These are phyloP conservation scores for Drosophila funebris DNA, from an alignment of 1,140 invertebrate species.

Conservation along the genomic window DNA sequence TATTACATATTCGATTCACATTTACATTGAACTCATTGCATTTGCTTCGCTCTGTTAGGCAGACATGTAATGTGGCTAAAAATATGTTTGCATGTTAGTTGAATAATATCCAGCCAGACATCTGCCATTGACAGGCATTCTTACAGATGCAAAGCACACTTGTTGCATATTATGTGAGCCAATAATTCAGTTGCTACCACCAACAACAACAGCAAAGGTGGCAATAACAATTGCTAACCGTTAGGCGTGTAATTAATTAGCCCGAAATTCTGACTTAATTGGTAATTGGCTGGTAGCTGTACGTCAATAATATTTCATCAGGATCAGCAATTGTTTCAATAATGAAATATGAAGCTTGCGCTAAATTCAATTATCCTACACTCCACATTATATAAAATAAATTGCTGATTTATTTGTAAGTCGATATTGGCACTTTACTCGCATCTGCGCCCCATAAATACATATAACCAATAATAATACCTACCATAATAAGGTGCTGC, in stretches of 20 bases:
- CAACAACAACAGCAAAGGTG: background rate
- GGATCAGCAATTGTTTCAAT: constrained; percentile 30
- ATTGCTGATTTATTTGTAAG: constrained; percentile 53
- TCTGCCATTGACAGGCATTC: constrained; percentile 13
- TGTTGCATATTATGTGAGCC: constrained; percentile 4
- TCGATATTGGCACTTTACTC: constrained; percentile 24
- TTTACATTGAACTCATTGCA: background rate
- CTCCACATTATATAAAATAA: constrained; percentile 19
- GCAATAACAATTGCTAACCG: background rate
- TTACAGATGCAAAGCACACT: background rate
- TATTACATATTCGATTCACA: constrained; percentile 13
- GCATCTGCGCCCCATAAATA: constrained; percentile 26
- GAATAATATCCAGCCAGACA: background rate
- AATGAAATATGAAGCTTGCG: constrained; percentile 55
- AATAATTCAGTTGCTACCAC: background rate
- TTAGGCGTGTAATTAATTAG: constrained; percentile 20
- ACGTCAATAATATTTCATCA: constrained; percentile 41
- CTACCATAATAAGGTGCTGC: background rate
- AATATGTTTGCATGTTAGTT: background rate
- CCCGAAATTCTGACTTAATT: constrained; percentile 42
- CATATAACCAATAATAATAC: background rate
- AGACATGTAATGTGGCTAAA: constrained; percentile 1
- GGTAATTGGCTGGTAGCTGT: constrained; percentile 1
- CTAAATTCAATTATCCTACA: constrained; percentile 60
- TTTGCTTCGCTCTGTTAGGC: background rate